Base-by-base conservation (phyloP, 2,888 invertebrate species). In the Halictus ligatus region DNA sequence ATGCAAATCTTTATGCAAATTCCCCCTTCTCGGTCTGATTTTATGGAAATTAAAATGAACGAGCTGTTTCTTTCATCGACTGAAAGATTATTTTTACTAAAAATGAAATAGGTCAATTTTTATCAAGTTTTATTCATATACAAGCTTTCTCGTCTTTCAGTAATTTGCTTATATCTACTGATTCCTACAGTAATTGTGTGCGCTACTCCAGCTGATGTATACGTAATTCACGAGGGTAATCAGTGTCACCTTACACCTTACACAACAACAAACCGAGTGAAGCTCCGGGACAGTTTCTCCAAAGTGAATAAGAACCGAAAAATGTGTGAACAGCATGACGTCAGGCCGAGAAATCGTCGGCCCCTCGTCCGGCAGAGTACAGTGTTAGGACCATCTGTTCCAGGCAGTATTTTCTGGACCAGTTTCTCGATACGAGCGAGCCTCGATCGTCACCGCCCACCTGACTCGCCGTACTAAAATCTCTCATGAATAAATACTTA, bases 401-500 rank as follows among this genome's bases (percentile, higher is more conserved):
- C 60, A 2, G 15, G 15, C 60, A 29, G 29, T 29, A 13, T 64
- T 15, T 64, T 64, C 60, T 29, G 25, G 29, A 64, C 25, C 25
- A 64, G 60, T 64, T 64, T 29, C 29, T 5, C 29, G 29, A 64
- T 25, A 54, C 54, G 54, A 21, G 54, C 54, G 21, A 54, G 54
- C 21, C 54, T 21, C 54, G 54, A 54, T 54, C 54, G 21, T 21
- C 60, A 29, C 1, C 60, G 60, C 13, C 25, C 60, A 64, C 13
- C 60, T 60, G 60, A 25, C 60, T 64, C 15, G 21, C 21, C 12
- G 12, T 5, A n/a, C 10, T 21, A 12, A 40, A 35, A 69, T 43
- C 21, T 69, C 69, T 21, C 69, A 69, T 69, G 35, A 75, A 54
- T 54, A 35, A 75, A 75, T 54, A 40, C 50, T 75, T 75, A 15